These are phyloP conservation scores for Aspidoscelis tigris DNA, from an alignment of 2,113 vertebrate genomes.

Conservation along the genomic window DNA sequence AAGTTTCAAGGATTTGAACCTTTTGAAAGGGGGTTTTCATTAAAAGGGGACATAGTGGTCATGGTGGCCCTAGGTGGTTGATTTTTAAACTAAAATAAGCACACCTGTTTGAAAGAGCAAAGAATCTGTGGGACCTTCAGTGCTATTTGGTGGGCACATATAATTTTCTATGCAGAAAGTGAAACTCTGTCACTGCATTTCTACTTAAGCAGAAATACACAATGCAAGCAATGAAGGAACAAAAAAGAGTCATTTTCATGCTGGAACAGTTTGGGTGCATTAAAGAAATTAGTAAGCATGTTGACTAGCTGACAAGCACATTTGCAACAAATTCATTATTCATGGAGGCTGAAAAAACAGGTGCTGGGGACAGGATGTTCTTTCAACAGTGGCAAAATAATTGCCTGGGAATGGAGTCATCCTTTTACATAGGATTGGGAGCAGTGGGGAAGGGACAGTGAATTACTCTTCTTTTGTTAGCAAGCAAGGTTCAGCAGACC, in stretches of 20 bases:
- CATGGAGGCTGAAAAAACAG: background rate
- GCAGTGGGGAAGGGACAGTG: background rate
- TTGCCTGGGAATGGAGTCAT: slow-evolving; percentile 28
- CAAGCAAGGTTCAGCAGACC: slow-evolving; percentile 37
- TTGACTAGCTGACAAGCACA: slow-evolving; percentile 38
- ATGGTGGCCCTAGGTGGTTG: slow-evolving; percentile 33
- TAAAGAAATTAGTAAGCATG: background rate
- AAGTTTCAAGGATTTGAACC: background rate
- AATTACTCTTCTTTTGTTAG: slow-evolving; percentile 25
- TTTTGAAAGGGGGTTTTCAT: slow-evolving; percentile 5
- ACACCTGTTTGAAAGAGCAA: slow-evolving; percentile 19
- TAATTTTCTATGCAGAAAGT: slow-evolving; percentile 35
- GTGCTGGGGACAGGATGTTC: slow-evolving; percentile 28
- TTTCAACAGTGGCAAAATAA: slow-evolving; percentile 27
- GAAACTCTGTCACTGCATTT: slow-evolving; percentile 18
- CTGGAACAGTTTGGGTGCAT: slow-evolving; percentile 36
- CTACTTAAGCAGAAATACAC: slow-evolving; percentile 29
- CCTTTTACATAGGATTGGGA: slow-evolving; percentile 27
- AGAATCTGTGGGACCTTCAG: slow-evolving; percentile 14
- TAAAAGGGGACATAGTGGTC: background rate
- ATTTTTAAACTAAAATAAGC: slow-evolving; percentile 20
- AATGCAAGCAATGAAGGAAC: slow-evolving; percentile 21
- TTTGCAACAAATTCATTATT: slow-evolving; percentile 50
- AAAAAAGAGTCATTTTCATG: slow-evolving; percentile 7
- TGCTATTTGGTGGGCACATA: slow-evolving; percentile 10